A percentile compares a stretch with the other conserved stretches of the same genome.
Evolutionary conservation across 2,888 invertebrate species (phyloP).

Genomic region (Corbicula japonica): DNA sequence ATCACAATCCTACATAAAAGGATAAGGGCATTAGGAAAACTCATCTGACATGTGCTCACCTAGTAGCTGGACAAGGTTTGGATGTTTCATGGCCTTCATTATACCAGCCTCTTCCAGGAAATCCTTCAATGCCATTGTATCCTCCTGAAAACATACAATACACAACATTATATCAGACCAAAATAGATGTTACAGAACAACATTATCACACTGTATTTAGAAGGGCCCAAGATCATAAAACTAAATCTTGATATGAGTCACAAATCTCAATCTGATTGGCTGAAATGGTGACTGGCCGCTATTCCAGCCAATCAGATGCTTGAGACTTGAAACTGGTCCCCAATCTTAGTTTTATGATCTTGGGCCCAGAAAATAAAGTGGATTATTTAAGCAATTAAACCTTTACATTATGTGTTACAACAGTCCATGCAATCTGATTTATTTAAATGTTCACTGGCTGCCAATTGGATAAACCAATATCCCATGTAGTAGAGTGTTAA

Average conservation of each 20-base stretch:
- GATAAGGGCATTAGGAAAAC: no score
- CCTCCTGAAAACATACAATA: constrained; percentile 90
- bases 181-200: neutral
- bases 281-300: neutral
- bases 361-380: no score
- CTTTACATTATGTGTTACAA: no score
- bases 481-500: no score
- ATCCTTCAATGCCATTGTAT: constrained; percentile 99
- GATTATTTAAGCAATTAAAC: no score
- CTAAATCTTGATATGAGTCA: neutral
- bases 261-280: neutral
- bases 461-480: no score
- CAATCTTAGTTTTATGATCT: no score
- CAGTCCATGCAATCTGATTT: no score
- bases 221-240: neutral
- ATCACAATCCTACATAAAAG: no score
- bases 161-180: neutral
- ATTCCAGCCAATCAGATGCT: neutral
- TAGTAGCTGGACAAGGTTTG: constrained; percentile 98
- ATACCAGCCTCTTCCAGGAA: constrained; percentile 99
- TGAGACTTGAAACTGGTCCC: neutral
- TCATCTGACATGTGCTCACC: constrained; percentile 88
- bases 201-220: neutral
- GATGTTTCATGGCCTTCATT: constrained; percentile 99
- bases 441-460: no score